Conservation (phyloP, 2,797 vertebrate species). For the Manis crassicaudata region DNA sequence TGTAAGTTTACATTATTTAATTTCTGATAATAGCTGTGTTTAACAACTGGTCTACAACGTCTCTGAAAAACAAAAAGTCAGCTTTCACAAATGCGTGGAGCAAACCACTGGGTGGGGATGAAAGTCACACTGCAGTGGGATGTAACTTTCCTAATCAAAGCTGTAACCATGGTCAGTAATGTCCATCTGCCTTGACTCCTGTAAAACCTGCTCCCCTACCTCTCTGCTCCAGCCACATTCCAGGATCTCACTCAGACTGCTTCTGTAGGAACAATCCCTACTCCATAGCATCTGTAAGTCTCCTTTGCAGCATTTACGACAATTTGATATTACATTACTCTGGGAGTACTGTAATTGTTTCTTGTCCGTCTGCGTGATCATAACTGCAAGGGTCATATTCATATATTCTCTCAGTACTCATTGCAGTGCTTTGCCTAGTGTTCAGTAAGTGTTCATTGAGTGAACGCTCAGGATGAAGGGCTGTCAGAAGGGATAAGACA, state of each 20-base stretch:
- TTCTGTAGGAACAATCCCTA: neutral
- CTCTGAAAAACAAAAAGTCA: neutral
- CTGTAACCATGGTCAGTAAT: neutral
- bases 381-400: neutral
- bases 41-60: neutral
- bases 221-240: neutral
- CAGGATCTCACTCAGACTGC: neutral
- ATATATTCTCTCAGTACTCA: neutral
- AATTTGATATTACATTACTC: neutral
- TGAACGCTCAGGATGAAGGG: neutral
- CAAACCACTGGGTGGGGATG: neutral
- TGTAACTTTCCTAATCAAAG: neutral
- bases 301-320: neutral
- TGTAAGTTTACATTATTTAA: neutral
- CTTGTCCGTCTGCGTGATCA: neutral
- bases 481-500: neutral
- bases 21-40: conserved; percentile 2
- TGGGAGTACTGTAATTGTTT: neutral
- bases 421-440: neutral
- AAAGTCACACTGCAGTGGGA: neutral
- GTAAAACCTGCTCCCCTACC: neutral
- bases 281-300: neutral
- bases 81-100: neutral
- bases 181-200: neutral
- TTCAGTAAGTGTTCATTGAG: neutral